Evolutionary conservation across 2,888 invertebrate genomes (phyloP), one percentile per base, ranked within the genome.

Genomic region (Salticus scenicus): DNA sequence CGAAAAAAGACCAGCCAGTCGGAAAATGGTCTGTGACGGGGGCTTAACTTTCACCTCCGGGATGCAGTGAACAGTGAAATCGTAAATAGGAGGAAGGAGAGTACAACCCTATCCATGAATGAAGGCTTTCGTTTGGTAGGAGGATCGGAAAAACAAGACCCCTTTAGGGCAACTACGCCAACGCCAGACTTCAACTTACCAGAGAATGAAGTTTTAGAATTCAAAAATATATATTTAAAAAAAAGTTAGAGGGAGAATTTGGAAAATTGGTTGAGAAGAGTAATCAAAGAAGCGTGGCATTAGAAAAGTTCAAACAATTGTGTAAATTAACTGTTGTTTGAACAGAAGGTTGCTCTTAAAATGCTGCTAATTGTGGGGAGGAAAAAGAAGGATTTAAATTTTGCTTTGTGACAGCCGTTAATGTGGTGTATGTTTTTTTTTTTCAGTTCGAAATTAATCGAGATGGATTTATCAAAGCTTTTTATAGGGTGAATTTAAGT

Each of bases 21-120:
- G 69, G 80, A 80, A 80, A 80, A 80, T 74, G 51, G 73, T 51
- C 51, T 80, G 33, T 51, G 80, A 80, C 72, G 79, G 72, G 14
- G 30, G 73, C 74, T 80, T 74, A 80, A 73, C 71, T 78, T 78
- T 67, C 69, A 63, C 74, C 31, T 67, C 73, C 51, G 17, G 28
- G 31, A 33, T 14, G 70, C 70, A 70, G 70, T 42, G 70, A n/a
- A 67, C 33, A 24, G 67, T 67, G 67, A 67, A 67, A 67, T 67
- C 67, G 67, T 33, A 67, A 67, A 67, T 67, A 31, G 33, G n/a
- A 20, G 67, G 33, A 7, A 33, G 7, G 37, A n/a, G 33, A 33
- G 67, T 24, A 20, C 17, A 67, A n/a, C 67, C 67, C 57, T 17
- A 24, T 24, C 57, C 57, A 24, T 1, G 57, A 57, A 57, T 1